phyloP scores from a whole-genome alignment of 2,888 invertebrate genomes.

The Lacanobia oleracea region DNA sequence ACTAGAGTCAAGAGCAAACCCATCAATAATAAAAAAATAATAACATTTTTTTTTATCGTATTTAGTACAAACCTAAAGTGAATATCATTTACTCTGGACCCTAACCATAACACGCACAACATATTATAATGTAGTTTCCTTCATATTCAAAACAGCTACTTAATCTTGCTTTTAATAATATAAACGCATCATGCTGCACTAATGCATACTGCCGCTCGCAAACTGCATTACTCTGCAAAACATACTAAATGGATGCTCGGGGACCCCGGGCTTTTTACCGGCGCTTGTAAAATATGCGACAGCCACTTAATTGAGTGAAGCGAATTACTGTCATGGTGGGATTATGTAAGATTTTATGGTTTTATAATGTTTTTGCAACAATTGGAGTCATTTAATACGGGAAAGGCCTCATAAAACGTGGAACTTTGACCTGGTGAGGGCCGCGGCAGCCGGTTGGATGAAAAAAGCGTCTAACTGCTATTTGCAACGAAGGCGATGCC shows the following conservation, averaged over 20 bases:
- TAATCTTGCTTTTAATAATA: slow-evolving; percentile 7
- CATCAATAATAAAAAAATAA: too few relatives aligned
- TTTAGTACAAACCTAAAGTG: too few relatives aligned
- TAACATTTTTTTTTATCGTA: too few relatives aligned
- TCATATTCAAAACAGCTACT: neutral
- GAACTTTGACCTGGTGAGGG: neutral
- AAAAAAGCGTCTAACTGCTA: too few relatives aligned
- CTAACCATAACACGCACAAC: too few relatives aligned
- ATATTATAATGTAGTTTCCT: too few relatives aligned
- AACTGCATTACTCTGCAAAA: slow-evolving; percentile 37
- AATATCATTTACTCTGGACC: too few relatives aligned
- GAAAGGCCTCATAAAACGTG: neutral
- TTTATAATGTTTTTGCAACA: neutral
- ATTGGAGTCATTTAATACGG: neutral
- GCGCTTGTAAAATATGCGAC: slow-evolving; percentile 12
- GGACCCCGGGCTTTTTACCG: slow-evolving; percentile 1
- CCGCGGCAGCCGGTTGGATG: too few relatives aligned
- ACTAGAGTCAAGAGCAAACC: too few relatives aligned
- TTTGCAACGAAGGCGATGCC: too few relatives aligned
- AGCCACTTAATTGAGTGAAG: slow-evolving; percentile 13
- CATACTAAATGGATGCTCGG: slow-evolving; percentile 22
- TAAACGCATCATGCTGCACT: slow-evolving; percentile 6
- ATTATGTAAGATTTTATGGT: neutral
- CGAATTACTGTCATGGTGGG: slow-evolving; percentile 10
- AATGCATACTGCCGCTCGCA: slow-evolving; percentile 10